Conservation (phyloP, 2,113 vertebrate species). For the Noturus placidus region DNA sequence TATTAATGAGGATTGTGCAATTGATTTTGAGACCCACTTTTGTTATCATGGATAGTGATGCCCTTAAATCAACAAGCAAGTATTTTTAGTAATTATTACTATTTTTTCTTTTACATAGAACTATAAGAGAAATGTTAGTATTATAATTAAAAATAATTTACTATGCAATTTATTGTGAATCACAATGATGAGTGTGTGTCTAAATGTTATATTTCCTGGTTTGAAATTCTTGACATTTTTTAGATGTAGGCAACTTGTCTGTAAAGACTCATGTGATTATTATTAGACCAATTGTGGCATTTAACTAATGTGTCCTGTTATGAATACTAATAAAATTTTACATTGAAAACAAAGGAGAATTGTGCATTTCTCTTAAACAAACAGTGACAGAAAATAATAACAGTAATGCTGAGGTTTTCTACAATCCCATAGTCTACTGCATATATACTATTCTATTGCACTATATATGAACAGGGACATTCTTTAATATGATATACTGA, state of each 20-base stretch:
- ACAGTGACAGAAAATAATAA: neutral
- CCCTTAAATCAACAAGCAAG: slow-evolving; percentile 1
- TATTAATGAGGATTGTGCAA: slow-evolving; percentile 52
- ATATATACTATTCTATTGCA: neutral
- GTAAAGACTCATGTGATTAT: slow-evolving; percentile 11
- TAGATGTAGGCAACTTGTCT: neutral
- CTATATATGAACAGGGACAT: neutral
- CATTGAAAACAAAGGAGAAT: slow-evolving; percentile 65
- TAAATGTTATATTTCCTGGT: slow-evolving; percentile 53
- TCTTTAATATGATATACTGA: neutral
- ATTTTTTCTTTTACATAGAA: neutral
- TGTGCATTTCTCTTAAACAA: neutral
- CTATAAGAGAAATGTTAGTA: neutral
- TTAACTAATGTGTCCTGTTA: slow-evolving; percentile 52
- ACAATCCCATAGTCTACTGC: neutral
- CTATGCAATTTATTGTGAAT: slow-evolving; percentile 36
- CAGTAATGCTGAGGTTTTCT: neutral
- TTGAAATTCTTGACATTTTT: neutral
- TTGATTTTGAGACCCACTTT: slow-evolving; percentile 57
- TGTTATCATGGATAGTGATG: neutral
- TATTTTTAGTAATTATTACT: neutral
- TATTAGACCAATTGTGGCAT: slow-evolving; percentile 62
- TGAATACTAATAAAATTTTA: slow-evolving; percentile 73
- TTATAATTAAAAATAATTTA: slow-evolving; percentile 19
- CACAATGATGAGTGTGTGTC: neutral